Evolutionary conservation across 2,888 invertebrate species (phyloP).

Genomic region (Scelioninae gen. 2): DNA sequence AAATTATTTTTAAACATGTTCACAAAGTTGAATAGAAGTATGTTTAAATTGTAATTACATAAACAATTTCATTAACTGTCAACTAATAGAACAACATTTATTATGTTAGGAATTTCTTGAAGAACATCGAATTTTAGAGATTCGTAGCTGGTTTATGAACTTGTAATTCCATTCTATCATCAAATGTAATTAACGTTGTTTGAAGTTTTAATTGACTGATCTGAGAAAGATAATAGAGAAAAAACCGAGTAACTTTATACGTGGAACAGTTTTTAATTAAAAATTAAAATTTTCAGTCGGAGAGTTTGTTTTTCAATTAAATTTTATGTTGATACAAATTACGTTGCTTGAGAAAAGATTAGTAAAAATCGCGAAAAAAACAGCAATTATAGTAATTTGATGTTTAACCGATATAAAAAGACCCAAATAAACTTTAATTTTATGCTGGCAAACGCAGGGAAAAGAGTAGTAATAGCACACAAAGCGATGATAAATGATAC

Average conservation of each 20-base stretch:
- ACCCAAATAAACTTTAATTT: conserved; percentile 52
- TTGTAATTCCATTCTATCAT: conserved; percentile 21
- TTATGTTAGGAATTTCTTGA: background rate
- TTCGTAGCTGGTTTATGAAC: conserved; percentile 3
- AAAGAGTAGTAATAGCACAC: conserved; percentile 54
- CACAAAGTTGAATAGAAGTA: no score
- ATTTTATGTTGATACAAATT: background rate
- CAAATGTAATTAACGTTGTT: conserved; percentile 18
- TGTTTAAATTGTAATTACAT: no score
- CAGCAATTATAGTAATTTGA: conserved; percentile 37
- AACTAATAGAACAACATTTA: background rate
- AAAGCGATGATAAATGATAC: conserved; percentile 57
- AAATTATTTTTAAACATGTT: no score
- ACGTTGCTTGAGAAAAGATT: background rate
- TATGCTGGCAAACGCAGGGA: conserved; percentile 45
- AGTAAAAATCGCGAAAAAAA: conserved; percentile 12
- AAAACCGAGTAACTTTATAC: background rate
- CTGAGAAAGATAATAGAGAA: background rate
- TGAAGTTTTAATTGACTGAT: conserved; percentile 16
- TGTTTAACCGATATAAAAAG: conserved; percentile 48
- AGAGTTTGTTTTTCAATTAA: no score
- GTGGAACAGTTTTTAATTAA: background rate
- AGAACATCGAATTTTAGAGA: no score
- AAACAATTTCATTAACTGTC: no score
- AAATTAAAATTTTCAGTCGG: no score